Evolutionary conservation across 2,797 vertebrate genomes (phyloP), one percentile per base, ranked within the genome.

Genomic region (Yasuhikotakia modesta): DNA sequence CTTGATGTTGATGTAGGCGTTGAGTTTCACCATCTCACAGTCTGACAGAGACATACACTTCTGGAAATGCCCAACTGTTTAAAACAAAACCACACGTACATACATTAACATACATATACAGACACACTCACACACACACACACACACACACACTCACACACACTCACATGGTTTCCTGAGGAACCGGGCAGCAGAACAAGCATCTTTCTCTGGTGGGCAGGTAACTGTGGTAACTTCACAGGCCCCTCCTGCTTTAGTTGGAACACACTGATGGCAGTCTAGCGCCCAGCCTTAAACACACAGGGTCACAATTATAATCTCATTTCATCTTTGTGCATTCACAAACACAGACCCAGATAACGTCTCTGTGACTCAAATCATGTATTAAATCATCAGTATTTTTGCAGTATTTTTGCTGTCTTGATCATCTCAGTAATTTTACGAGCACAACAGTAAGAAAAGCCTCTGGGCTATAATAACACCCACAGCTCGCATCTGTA

Each of bases 11-110:
- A 93, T 91, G 87, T 80, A 91, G 83, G 83, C 5, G 19, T 92
- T 93, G 50, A 14, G 45, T 79, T 87, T 82, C 75, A 92, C 87
- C 73, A 88, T 73, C 39, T 86, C 3, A 5, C 92, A 93, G 87
- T 90, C 89, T 7, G 68, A 30, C 84, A 86, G 5, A 19, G 79
- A 55, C 83, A 92, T 91, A 87, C 93, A 94, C 81, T 89, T 92
- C 89, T 91, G 92, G 83, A 76, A 92, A 0, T 87, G 84, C 27
- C 87, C 90, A 17, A 22, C 93, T 94, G 52, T 63, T 45, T 65
- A 6, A 68, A 68, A 48, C 6, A 69, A 68, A 76, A 73, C 1
- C 17, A 43, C 22, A 10, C 27, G 27, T 27, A 27, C 4, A 27
- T 27, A 27, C 27, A 27, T 4, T n/a, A 66, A 10, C 13, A 12